Base-by-base conservation (phyloP, 2,113 vertebrate species). In the Proterorhinus semilunaris region DNA sequence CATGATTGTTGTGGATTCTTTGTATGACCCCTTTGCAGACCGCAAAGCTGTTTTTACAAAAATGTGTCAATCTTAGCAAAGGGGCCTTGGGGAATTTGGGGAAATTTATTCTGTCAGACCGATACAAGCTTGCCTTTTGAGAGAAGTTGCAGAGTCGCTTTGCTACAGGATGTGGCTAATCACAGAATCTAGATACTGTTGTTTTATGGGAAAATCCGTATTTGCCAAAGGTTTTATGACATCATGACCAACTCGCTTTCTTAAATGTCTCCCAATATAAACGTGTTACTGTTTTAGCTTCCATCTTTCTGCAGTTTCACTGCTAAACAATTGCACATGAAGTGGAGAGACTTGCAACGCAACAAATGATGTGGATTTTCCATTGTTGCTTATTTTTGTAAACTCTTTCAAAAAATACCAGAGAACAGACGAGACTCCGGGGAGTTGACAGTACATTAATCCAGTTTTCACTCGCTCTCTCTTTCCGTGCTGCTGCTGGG, bases 1-100 rank as follows among this genome's bases (percentile, higher is more conserved):
- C 52, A 36, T 1, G 27, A 36, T 36, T 36, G 27, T 3, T 36
- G 3, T 36, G 27, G 27, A 36, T 36, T 36, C 2, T 36, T 36
- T 36, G 27, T 5, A 36, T 36, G 27, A 36, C 27, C 27, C 27
- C 27, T 36, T 36, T 5, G 27, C 27, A 36, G 27, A 36, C 27
- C 27, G 27, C 27, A 4, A 36, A 36, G 49, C 49, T 50, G 49
- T 12, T 53, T 21, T 36, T 58, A 10, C 2, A 10, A 58, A 12
- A 58, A 10, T 58, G 7, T 48, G 64, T 46, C 63, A 62, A 85
- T 58, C 65, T 68, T 76, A 73, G 63, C 76, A 59, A 54, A 74
- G 66, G 57, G 5, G 62, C 70, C 54, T 66, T 65, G 73, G 81
- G 76, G 84, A 68, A 74, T 64, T 84, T 79, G 80, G 82, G 74